Base-by-base conservation (phyloP, 1,140 invertebrate genomes). In the Arion vulgaris region DNA sequence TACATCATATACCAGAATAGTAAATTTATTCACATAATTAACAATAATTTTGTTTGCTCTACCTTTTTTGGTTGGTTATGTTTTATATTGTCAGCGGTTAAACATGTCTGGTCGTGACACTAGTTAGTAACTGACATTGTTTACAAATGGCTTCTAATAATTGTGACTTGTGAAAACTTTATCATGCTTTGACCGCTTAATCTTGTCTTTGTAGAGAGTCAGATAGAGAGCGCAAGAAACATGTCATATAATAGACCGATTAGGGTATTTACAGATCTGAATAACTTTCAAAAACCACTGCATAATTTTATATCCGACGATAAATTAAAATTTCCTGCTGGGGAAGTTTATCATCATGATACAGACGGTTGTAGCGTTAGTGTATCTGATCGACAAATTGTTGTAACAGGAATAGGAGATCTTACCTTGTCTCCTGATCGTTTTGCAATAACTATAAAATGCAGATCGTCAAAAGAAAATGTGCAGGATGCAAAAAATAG, bases 401-500 rank as follows among this genome's bases (percentile, higher is more conserved):
- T 85, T 78, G 91, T 92, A 13, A 88, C 87, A 69, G 91, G 90
- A 7, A 84, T 89, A 51, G 91, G 91, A 34, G 90, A 91, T 82
- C 84, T 91, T 17, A 86, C 85, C 17, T 72, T 89, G 49, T 88
- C 86, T 17, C 90, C 91, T 26, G 90, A 92, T 83, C 82, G 88
- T 75, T 90, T 89, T 74, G 86, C 85, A 57, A 80, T 91, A 7
- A 86, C 85, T 11, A 82, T 91, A n/a, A 84, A 74, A 34, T 74
- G 49, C 51, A 72, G 51, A 39, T 62, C 80, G 7, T 51, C 49
- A 23, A 92, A 92, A 84, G 86, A 87, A 13, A 88, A 86, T 82
- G 87, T 88, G 9, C 86, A 91, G 41, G 91, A 92, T 74, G 91
- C 88, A 1, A 92, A 91, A 80, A 89, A 88, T 80, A 92, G 91